A percentile compares a stretch with the other conserved stretches of the same genome.
Evolutionary conservation across 2,888 invertebrate genomes (phyloP).

Genomic region (Eucera pruinosa): DNA sequence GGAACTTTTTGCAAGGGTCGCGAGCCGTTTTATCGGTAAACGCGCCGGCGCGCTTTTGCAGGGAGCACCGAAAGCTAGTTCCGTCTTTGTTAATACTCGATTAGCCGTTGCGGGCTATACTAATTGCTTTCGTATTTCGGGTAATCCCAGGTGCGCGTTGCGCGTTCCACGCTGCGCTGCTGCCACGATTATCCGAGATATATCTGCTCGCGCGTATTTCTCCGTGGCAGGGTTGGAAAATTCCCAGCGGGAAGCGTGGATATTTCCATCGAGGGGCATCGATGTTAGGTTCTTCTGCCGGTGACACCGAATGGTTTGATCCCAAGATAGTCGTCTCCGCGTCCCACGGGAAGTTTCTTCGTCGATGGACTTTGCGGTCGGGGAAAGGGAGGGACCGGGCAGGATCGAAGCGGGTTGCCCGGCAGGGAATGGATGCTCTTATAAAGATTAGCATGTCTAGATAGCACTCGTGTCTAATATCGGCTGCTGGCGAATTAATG

Average conservation of each 20-base stretch:
- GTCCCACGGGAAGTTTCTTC: slow-evolving; percentile 68
- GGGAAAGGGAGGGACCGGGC: slow-evolving; percentile 18
- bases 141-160: too few relatives aligned
- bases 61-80: too few relatives aligned
- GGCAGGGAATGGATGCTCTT: slow-evolving; percentile 38
- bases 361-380: slow-evolving; percentile 59
- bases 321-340: slow-evolving; percentile 64
- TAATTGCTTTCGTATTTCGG: too few relatives aligned
- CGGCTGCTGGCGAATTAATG: slow-evolving; percentile 65
- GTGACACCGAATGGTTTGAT: not conserved
- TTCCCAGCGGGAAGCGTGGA: slow-evolving; percentile 13
- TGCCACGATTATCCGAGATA: too few relatives aligned
- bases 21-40: too few relatives aligned
- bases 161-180: too few relatives aligned
- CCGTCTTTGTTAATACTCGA: too few relatives aligned
- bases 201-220: too few relatives aligned
- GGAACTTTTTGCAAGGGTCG: slow-evolving; percentile 1
- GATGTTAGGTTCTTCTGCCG: slow-evolving; percentile 26
- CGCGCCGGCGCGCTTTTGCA: too few relatives aligned
- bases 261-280: slow-evolving; percentile 43
- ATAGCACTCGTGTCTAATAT: slow-evolving; percentile 64
- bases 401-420: slow-evolving; percentile 40
- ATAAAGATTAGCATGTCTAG: slow-evolving; percentile 72
- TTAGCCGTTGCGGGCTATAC: too few relatives aligned
- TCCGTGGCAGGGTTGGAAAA: slow-evolving; percentile 12